A percentile compares a stretch with the other conserved stretches of the same genome.
phyloP scores from a whole-genome alignment of 1,140 invertebrate genomes.

The Eupristina koningsbergeri region DNA sequence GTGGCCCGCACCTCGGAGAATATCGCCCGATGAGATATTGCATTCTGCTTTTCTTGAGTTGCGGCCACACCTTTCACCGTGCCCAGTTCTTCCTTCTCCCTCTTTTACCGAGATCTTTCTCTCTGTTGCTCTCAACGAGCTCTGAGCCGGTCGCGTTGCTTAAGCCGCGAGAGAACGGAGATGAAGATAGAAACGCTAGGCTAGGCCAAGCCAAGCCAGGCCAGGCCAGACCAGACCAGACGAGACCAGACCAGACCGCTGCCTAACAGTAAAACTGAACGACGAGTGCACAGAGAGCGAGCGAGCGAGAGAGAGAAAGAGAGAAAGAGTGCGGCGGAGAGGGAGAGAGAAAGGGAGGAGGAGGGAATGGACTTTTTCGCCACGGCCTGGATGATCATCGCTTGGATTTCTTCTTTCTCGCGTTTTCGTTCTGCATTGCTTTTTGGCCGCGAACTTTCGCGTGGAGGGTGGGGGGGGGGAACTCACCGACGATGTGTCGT shows the following conservation, averaged over 20 bases:
- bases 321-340: slow-evolving; percentile 9
- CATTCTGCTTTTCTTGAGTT: slow-evolving; percentile 68
- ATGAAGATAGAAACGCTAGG: slow-evolving; percentile 3
- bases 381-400: background rate
- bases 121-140: background rate
- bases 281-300: background rate
- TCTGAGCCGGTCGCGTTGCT: slow-evolving; percentile 4
- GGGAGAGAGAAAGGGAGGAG: background rate
- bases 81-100: slow-evolving; percentile 30
- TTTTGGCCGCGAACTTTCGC: background rate
- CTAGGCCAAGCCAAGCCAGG: slow-evolving; percentile 14
- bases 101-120: background rate
- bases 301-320: background rate
- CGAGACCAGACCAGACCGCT: slow-evolving; percentile 3
- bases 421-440: background rate
- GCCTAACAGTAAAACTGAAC: slow-evolving; percentile 51
- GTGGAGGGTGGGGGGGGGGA: no score
- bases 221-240: background rate
- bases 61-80: slow-evolving; percentile 72
- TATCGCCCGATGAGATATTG: slow-evolving; percentile 63
- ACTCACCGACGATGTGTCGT: no score
- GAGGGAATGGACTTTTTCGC: slow-evolving; percentile 12
- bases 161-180: slow-evolving; percentile 5
- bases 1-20: background rate
- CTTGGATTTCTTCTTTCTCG: background rate